Evolutionary conservation across 1,140 invertebrate species (phyloP).

Genomic region (Macrotrachela quadricornifera): DNA sequence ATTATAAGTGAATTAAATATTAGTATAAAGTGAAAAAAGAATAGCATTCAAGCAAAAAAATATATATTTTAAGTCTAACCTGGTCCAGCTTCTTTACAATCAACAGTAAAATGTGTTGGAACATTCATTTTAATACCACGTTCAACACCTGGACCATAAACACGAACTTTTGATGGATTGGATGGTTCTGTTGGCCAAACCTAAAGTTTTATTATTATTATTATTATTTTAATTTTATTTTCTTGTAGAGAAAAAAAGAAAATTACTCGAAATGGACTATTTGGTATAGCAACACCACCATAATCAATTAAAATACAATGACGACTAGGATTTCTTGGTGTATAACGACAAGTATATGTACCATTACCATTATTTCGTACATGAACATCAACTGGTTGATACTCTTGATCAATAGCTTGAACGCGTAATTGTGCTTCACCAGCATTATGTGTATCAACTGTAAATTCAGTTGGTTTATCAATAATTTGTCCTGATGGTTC

Average conservation of each 20-base stretch:
- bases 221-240: too few species aligned
- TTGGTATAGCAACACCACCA: slow-evolving; percentile 56
- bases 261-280: slow-evolving; percentile 52
- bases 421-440: slow-evolving; percentile 30
- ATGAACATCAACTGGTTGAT: slow-evolving; percentile 40
- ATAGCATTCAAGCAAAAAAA: neutral
- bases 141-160: slow-evolving; percentile 30
- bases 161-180: slow-evolving; percentile 18
- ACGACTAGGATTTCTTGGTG: slow-evolving; percentile 49
- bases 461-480: slow-evolving; percentile 46
- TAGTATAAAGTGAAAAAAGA: neutral
- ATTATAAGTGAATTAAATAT: neutral
- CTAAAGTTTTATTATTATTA: neutral
- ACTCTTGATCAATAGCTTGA: slow-evolving; percentile 39
- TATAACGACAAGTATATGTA: slow-evolving; percentile 49
- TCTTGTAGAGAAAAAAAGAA: too few species aligned
- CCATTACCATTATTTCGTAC: slow-evolving; percentile 43
- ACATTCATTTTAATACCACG: slow-evolving; percentile 24
- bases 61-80: neutral
- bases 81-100: slow-evolving; percentile 26
- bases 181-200: slow-evolving; percentile 8
- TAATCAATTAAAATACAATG: slow-evolving; percentile 60
- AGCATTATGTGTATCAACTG: slow-evolving; percentile 46
- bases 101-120: slow-evolving; percentile 27
- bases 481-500: slow-evolving; percentile 22